A percentile compares a stretch with the other conserved stretches of the same genome.
These are phyloP conservation scores for Coturnix japonica DNA, from an alignment of 2,113 vertebrate genomes.

Conservation along the genomic window DNA sequence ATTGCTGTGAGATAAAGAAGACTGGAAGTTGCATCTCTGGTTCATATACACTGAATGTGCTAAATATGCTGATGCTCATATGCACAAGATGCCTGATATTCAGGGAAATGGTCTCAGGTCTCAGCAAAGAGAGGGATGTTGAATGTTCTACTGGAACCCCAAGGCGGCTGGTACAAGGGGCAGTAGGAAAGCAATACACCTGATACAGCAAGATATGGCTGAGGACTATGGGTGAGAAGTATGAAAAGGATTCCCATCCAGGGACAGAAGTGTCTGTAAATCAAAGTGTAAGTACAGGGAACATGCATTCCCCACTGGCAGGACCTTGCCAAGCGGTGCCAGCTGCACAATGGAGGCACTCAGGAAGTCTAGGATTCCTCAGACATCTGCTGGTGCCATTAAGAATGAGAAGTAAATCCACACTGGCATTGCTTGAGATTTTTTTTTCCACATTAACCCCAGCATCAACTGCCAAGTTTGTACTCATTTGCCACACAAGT, in stretches of 20 bases:
- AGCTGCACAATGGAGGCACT: slow-evolving; percentile 73
- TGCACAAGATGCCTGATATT: neutral
- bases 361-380: slow-evolving; percentile 81
- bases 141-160: neutral
- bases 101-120: neutral
- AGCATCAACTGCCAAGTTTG: slow-evolving; percentile 74
- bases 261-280: slow-evolving; percentile 65
- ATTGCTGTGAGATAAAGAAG: neutral
- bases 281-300: slow-evolving; percentile 71
- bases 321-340: slow-evolving; percentile 74
- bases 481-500: slow-evolving; percentile 73
- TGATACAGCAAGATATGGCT: rapidly evolving
- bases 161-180: neutral
- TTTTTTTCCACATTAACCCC: slow-evolving; percentile 81
- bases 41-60: neutral
- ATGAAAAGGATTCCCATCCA: slow-evolving; percentile 2
- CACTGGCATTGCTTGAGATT: slow-evolving; percentile 80
- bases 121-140: neutral
- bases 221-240: neutral
- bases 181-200: slow-evolving; percentile 2
- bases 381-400: slow-evolving; percentile 82
- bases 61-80: neutral
- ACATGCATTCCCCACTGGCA: slow-evolving; percentile 61
- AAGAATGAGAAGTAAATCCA: slow-evolving; percentile 83
- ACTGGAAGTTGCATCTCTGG: neutral